Conservation (phyloP, 1,140 invertebrate genomes). For the Brachionus rotundiformis region DNA sequence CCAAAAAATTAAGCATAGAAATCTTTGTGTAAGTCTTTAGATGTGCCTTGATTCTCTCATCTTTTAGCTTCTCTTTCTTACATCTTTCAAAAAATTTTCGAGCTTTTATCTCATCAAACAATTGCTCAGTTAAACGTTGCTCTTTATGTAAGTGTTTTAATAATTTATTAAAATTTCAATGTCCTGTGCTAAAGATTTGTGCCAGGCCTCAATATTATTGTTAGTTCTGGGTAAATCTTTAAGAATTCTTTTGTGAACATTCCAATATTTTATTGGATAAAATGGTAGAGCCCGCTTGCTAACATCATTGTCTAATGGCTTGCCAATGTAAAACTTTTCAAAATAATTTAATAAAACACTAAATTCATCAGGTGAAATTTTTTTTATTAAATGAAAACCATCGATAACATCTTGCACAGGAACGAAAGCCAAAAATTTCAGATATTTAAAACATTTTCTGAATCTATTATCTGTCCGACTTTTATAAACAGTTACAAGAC, state of each 20-base stretch:
- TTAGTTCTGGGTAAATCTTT: slow-evolving; percentile 18
- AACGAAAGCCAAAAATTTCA: neutral
- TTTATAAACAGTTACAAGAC: neutral
- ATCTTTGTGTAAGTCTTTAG: neutral
- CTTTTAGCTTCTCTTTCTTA: neutral
- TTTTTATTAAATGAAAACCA: neutral
- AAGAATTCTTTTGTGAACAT: slow-evolving; percentile 1
- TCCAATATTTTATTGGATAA: slow-evolving; percentile 16
- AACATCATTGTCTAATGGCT: neutral
- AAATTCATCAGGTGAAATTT: neutral
- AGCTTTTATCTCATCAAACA: neutral
- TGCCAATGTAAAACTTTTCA: slow-evolving; percentile 26
- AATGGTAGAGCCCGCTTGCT: neutral
- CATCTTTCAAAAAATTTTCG: neutral
- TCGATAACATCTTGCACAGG: neutral
- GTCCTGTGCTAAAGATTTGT: slow-evolving; percentile 1
- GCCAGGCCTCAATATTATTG: slow-evolving; percentile 27
- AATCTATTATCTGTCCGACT: neutral
- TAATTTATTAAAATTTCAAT: slow-evolving; percentile 40
- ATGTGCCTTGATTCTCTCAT: neutral
- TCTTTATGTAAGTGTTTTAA: slow-evolving; percentile 24
- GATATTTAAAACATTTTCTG: neutral
- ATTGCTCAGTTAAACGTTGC: slow-evolving; percentile 41
- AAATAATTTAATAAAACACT: neutral
- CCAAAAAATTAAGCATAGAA: neutral